These are phyloP conservation scores for Sus cebifrons DNA, from an alignment of 2,797 vertebrate genomes.

Conservation along the genomic window DNA sequence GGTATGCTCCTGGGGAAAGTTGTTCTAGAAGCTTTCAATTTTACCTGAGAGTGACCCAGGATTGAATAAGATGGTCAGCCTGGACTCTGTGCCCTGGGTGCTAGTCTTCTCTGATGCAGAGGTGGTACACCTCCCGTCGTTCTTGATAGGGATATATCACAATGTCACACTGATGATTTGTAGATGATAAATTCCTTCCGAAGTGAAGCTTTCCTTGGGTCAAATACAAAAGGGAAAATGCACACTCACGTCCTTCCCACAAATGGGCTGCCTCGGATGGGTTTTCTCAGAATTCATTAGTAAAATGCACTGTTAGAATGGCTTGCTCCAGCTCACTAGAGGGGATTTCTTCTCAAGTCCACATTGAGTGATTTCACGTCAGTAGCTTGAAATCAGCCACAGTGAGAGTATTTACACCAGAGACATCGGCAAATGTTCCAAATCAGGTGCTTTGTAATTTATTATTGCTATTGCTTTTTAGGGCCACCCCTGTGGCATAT, in stretches of 20 bases:
- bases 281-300: neutral
- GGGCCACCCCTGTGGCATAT: no score
- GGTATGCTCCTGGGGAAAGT: slow-evolving; percentile 84
- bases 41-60: slow-evolving; percentile 81
- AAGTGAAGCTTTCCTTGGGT: neutral
- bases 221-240: neutral
- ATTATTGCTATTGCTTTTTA: no score
- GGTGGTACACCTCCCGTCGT: neutral
- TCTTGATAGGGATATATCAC: neutral
- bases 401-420: neutral
- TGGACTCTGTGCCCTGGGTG: slow-evolving; percentile 78
- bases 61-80: slow-evolving; percentile 84
- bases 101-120: slow-evolving; percentile 68
- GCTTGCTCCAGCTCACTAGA: neutral
- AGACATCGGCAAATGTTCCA: neutral
- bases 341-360: neutral
- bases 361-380: accelerated
- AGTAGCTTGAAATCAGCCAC: neutral
- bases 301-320: neutral
- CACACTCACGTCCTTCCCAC: neutral
- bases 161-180: neutral
- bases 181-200: neutral
- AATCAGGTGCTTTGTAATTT: neutral
- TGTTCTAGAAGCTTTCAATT: slow-evolving; percentile 81
- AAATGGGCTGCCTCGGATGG: neutral